Conservation (phyloP, 2,797 vertebrate genomes). For the Myripristis jacobus region DNA sequence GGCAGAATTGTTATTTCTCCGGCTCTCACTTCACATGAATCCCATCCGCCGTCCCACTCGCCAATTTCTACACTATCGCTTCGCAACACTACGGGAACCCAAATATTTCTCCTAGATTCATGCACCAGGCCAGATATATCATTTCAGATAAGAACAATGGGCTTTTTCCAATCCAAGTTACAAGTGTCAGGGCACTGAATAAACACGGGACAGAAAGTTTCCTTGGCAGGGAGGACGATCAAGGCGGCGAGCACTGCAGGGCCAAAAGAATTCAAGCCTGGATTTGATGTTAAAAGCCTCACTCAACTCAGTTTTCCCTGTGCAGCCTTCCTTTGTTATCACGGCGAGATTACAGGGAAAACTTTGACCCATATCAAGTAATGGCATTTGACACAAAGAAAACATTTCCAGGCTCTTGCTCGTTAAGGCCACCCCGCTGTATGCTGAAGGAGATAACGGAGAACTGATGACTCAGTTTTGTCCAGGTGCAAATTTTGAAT, state of each 20-base stretch:
- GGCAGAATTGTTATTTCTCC: constrained; percentile 39
- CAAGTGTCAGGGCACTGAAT: constrained; percentile 77
- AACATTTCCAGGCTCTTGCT: constrained; percentile 73
- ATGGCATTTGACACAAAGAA: constrained; percentile 75
- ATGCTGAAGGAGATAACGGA: constrained; percentile 24
- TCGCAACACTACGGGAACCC: constrained; percentile 44
- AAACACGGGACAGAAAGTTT: constrained; percentile 74
- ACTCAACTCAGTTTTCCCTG: constrained; percentile 53
- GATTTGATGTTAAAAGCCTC: constrained; percentile 65
- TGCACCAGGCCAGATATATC: constrained; percentile 50
- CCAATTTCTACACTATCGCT: constrained; percentile 57
- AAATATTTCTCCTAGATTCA: constrained; percentile 73
- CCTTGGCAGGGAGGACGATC: constrained; percentile 56
- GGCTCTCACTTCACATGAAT: constrained; percentile 42
- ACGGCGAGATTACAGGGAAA: constrained; percentile 73
- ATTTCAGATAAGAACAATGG: constrained; percentile 75
- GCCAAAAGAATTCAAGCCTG: constrained; percentile 74
- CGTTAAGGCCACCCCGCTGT: constrained; percentile 61
- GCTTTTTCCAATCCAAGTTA: constrained; percentile 54
- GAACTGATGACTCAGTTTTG: background rate
- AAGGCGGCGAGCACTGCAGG: constrained; percentile 28
- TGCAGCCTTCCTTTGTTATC: constrained; percentile 72
- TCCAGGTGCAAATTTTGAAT: no score
- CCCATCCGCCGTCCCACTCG: constrained; percentile 38
- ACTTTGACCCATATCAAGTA: constrained; percentile 77